Conservation (phyloP, 1,140 invertebrate species). For the Drosophila athabasca region DNA sequence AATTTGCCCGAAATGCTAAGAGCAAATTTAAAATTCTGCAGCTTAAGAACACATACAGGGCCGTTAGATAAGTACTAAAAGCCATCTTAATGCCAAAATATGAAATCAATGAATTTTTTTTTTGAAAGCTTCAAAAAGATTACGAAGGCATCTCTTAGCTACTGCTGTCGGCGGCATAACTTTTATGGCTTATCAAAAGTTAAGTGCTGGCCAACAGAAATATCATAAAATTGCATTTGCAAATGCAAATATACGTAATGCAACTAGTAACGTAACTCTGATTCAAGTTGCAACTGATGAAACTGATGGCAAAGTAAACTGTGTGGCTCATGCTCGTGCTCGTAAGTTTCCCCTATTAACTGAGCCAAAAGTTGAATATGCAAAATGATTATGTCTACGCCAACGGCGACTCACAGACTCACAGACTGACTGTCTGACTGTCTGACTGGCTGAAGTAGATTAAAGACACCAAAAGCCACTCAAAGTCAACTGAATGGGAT, state of each 20-base stretch:
- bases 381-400: slow-evolving; percentile 52
- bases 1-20: no score
- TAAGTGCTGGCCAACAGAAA: slow-evolving; percentile 15
- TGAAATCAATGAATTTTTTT: slow-evolving; percentile 32
- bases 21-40: no score
- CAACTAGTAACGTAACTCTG: slow-evolving; percentile 33
- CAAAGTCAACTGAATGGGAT: slow-evolving; percentile 54
- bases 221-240: slow-evolving; percentile 31
- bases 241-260: slow-evolving; percentile 32
- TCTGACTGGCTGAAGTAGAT: slow-evolving; percentile 50
- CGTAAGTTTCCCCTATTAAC: slow-evolving; percentile 33
- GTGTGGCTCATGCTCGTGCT: slow-evolving; percentile 4
- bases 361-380: slow-evolving; percentile 49
- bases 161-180: not conserved
- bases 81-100: no score
- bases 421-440: slow-evolving; percentile 1
- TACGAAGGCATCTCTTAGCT: not conserved
- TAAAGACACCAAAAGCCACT: slow-evolving; percentile 72
- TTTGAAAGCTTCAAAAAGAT: not conserved
- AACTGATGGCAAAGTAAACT: slow-evolving; percentile 18
- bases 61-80: not conserved
- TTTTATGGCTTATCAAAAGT: slow-evolving; percentile 36
- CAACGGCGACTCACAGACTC: not conserved
- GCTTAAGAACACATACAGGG: not conserved
- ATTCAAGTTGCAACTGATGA: slow-evolving; percentile 40